Evolutionary conservation across 2,888 invertebrate species (phyloP).

Genomic region (Seira sanloemensis): DNA sequence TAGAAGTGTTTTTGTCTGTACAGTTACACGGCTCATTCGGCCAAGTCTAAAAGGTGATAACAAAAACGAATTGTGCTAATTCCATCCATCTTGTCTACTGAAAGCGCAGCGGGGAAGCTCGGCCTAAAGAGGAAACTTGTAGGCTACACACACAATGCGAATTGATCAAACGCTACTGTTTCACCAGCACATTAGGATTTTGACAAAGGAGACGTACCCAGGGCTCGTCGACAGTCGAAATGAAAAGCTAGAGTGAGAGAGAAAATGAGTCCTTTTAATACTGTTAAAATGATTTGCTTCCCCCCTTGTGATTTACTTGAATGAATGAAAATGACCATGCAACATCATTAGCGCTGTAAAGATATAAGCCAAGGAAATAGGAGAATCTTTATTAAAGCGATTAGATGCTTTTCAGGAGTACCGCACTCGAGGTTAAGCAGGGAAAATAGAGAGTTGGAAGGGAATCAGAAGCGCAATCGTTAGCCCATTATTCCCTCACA

Average conservation of each 20-base stretch:
- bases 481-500: background rate
- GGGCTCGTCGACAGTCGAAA: no score
- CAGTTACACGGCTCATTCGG: conserved; percentile 1
- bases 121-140: background rate
- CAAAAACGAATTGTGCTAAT: background rate
- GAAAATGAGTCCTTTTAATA: background rate
- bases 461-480: background rate
- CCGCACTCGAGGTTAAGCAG: background rate
- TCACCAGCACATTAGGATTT: no score
- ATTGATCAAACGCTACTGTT: conserved; percentile 4
- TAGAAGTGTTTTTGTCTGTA: background rate
- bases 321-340: background rate
- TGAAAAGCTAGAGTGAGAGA: background rate
- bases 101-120: background rate
- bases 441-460: background rate
- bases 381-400: background rate
- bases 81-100: background rate
- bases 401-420: background rate
- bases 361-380: background rate
- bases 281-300: background rate
- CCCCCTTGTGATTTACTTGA: background rate
- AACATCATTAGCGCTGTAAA: background rate
- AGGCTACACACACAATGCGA: background rate
- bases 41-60: background rate
- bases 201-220: no score